Base-by-base conservation (phyloP, 2,113 vertebrate genomes). In the Nymphicus hollandicus region DNA sequence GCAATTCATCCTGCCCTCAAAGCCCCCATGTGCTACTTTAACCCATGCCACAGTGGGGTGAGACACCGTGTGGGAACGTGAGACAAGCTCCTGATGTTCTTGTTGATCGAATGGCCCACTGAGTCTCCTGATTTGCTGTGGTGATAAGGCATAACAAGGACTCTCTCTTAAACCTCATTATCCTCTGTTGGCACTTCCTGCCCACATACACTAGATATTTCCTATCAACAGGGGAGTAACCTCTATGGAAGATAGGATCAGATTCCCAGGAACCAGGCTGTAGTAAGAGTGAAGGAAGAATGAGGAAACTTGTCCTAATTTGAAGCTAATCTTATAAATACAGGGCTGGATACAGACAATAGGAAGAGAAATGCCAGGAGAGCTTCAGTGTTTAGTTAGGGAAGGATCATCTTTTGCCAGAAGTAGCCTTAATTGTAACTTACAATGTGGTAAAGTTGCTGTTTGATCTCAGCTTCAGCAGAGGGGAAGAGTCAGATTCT, bases 221-320 rank as follows among this genome's bases (percentile, higher is more conserved):
- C 86, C 96, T 96, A 96, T 93, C 90, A 96, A 86, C 79, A 94
- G 95, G 94, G 95, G 96, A 96, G 96, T 92, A 93, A 94, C 84
- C 77, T 92, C 86, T 64, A 39, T 78, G 88, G 89, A 91, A 96
- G 93, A 96, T 97, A 95, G 91, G 91, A 96, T 97, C 96, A 84
- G 85, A 84, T 96, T 96, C 94, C 83, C 93, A 96, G 89, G 93
- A 95, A 56, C 83, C 50, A 87, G 68, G 68, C 65, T 93, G 91
- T 68, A 96, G 92, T 94, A 93, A 91, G 95, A 92, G 79, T 92
- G 93, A 95, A 91, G 91, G 89, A 93, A 91, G 93, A 93, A 94
- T 93, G 92, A 94, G 88, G 92, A 97, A 94, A 89, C 82, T 86
- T 86, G 81, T 76, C 85, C 86, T 95, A 91, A 95, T 96, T 95